Conservation (phyloP, 2,797 vertebrate species). For the Scyliorhinus canicula region DNA sequence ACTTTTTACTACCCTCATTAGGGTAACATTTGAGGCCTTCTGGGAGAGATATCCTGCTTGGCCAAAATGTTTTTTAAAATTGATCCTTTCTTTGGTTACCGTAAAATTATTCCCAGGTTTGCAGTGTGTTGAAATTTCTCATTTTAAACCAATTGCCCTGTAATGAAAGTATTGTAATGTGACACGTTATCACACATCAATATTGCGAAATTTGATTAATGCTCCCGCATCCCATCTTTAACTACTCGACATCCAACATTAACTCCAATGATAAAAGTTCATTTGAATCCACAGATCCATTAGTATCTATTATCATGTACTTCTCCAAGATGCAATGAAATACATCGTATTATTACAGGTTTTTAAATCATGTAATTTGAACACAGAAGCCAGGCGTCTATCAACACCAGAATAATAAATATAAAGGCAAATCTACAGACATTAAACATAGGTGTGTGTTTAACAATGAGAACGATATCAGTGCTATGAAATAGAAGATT, state of each 20-base stretch:
- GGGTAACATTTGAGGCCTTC: background rate
- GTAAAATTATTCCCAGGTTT: background rate
- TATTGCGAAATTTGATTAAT: background rate
- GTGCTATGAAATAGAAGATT: background rate
- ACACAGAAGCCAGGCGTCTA: too few species aligned
- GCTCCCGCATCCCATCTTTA: background rate
- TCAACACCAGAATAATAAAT: background rate
- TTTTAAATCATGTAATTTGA: slow-evolving; percentile 6
- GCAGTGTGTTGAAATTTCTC: background rate
- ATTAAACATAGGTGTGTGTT: background rate
- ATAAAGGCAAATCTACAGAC: background rate
- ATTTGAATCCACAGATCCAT: background rate
- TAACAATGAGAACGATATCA: background rate
- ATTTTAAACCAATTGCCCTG: background rate
- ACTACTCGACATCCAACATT: background rate
- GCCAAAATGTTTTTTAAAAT: background rate
- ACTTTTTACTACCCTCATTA: background rate
- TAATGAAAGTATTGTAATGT: background rate
- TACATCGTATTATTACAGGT: background rate
- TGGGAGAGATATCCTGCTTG: background rate
- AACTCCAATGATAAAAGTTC: background rate
- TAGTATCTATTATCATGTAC: background rate
- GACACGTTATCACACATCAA: background rate
- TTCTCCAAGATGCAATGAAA: background rate
- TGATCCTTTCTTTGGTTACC: background rate